phyloP scores from a whole-genome alignment of 2,113 vertebrate genomes.

The Oxyura jamaicensis region DNA sequence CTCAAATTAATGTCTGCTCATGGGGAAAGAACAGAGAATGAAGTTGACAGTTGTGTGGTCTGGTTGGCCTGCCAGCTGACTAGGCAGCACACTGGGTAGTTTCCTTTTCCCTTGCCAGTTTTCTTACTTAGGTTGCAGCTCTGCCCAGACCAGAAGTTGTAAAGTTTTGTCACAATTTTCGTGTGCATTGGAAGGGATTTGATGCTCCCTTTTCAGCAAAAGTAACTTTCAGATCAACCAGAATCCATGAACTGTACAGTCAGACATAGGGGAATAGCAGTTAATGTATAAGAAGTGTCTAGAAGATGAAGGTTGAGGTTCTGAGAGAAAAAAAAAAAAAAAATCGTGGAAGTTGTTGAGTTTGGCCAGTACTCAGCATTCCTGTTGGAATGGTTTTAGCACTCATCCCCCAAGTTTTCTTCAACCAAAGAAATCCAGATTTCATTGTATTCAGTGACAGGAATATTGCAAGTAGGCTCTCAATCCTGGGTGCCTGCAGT shows the following conservation, averaged over 20 bases:
- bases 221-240: not conserved
- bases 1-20: not conserved
- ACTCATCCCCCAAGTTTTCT: not conserved
- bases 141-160: not conserved
- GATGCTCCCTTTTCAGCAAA: not conserved
- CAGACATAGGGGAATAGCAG: not conserved
- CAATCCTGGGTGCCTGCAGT: not conserved
- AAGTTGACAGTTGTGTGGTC: not conserved
- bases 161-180: not conserved
- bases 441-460: not conserved
- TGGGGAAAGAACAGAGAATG: not conserved
- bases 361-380: not conserved
- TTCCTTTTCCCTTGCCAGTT: not conserved
- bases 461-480: not conserved
- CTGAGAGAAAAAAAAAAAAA: not conserved
- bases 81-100: rapidly evolving
- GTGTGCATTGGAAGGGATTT: not conserved
- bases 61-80: not conserved
- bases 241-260: not conserved
- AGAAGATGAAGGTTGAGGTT: not conserved
- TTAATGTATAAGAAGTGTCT: not conserved
- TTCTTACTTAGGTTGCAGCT: not conserved
- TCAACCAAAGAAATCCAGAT: not conserved
- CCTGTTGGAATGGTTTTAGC: not conserved
- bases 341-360: not conserved